These are phyloP conservation scores for Neria commutata DNA, from an alignment of 2,888 invertebrate species.

Conservation along the genomic window DNA sequence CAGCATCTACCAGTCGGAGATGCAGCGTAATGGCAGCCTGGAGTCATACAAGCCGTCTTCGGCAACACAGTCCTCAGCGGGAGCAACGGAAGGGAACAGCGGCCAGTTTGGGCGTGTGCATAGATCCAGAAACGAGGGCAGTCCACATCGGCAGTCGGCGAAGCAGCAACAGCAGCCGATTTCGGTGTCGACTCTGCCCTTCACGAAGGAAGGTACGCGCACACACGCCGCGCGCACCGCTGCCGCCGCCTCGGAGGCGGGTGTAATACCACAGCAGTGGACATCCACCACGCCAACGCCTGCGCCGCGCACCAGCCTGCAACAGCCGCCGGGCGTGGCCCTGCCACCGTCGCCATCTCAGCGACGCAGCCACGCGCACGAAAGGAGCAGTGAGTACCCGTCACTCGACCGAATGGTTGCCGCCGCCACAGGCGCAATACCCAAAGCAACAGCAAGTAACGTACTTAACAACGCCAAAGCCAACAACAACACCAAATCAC, in stretches of 20 bases:
- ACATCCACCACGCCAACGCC: constrained; percentile 44
- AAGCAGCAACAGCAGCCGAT: constrained; percentile 27
- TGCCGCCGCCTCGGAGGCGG: constrained; percentile 3
- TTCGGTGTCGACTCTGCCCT: constrained; percentile 47
- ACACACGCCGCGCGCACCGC: constrained; percentile 11
- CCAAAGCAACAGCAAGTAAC: constrained; percentile 42
- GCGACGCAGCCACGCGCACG: constrained; percentile 31
- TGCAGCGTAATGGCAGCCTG: constrained; percentile 50
- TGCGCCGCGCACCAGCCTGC: constrained; percentile 49
- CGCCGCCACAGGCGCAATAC: constrained; percentile 56
- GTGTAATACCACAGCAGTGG: background rate
- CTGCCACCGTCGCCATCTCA: constrained; percentile 27
- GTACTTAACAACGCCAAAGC: constrained; percentile 17
- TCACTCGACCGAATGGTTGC: constrained; percentile 54
- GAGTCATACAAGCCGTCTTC: constrained; percentile 34
- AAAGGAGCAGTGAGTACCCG: constrained; percentile 48
- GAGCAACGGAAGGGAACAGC: constrained; percentile 6
- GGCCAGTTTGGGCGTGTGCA: background rate
- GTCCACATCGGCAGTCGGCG: constrained; percentile 35
- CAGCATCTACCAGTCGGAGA: constrained; percentile 59
- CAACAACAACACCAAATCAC: constrained; percentile 5
- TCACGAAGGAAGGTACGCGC: constrained; percentile 49
- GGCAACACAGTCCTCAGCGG: constrained; percentile 16
- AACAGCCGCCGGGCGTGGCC: constrained; percentile 29
- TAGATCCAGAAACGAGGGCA: constrained; percentile 23